These are phyloP conservation scores for Pyrrhia umbra DNA, from an alignment of 2,888 invertebrate species.

Conservation along the genomic window DNA sequence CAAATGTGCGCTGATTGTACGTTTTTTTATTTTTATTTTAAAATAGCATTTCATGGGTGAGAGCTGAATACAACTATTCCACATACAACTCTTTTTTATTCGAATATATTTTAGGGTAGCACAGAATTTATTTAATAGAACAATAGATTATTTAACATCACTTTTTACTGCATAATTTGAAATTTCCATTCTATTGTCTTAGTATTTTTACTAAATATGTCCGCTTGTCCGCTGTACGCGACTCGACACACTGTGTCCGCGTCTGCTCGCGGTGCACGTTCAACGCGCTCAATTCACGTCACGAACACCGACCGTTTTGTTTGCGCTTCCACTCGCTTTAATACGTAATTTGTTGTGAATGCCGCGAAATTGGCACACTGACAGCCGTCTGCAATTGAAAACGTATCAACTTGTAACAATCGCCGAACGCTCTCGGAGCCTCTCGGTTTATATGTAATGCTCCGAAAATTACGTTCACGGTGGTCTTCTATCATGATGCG, in stretches of 20 bases:
- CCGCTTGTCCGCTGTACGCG: conserved; percentile 46
- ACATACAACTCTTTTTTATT: neutral
- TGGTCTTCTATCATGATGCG: neutral
- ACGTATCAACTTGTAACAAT: conserved; percentile 80
- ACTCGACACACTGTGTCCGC: conserved; percentile 40
- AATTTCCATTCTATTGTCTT: conserved; percentile 10
- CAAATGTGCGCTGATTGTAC: neutral
- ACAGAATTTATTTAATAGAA: neutral
- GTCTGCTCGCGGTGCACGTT: conserved; percentile 67
- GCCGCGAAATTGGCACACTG: conserved; percentile 87
- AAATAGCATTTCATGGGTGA: neutral
- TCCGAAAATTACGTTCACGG: neutral
- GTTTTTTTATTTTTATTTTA: neutral
- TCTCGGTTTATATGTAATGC: conserved; percentile 23
- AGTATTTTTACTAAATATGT: conserved; percentile 5
- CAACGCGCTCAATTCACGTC: conserved; percentile 84
- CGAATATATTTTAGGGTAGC: neutral
- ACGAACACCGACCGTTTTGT: conserved; percentile 88
- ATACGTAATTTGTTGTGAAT: conserved; percentile 90
- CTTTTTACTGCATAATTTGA: neutral
- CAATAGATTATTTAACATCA: conserved; percentile 7
- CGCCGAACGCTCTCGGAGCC: conserved; percentile 47
- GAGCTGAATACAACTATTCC: neutral
- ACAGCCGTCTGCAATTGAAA: conserved; percentile 85
- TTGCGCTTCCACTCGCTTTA: conserved; percentile 89